These are phyloP conservation scores for Dryomyza anilis DNA, from an alignment of 2,888 invertebrate species.

Conservation along the genomic window DNA sequence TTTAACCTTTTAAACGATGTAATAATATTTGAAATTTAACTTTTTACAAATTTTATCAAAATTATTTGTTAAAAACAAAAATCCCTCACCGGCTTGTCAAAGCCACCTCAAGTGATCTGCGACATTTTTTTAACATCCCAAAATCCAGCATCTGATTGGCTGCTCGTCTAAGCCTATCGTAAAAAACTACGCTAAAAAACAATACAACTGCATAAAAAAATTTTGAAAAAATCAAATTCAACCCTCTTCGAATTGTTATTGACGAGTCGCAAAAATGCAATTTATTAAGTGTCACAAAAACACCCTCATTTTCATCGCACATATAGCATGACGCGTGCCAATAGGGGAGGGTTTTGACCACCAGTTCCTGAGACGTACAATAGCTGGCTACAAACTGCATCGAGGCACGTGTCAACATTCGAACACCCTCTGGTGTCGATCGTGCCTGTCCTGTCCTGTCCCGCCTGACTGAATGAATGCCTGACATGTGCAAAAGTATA, in stretches of 20 bases:
- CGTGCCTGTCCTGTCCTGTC: too few species aligned
- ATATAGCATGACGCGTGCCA: too few species aligned
- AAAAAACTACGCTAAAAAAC: conserved; percentile 1
- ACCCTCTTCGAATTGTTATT: not conserved
- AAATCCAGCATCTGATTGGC: conserved; percentile 8
- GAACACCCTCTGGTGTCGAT: conserved; percentile 20
- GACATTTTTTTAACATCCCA: too few species aligned
- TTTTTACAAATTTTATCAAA: too few species aligned
- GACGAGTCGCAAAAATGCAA: conserved; percentile 19
- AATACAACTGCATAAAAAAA: not conserved
- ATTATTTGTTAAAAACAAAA: too few species aligned
- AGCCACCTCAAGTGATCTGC: not conserved
- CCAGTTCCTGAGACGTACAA: too few species aligned
- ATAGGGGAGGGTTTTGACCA: conserved; percentile 12
- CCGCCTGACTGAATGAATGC: too few species aligned
- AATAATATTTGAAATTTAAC: too few species aligned
- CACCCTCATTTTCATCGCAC: not conserved
- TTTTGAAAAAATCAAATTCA: not conserved
- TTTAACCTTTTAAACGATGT: too few species aligned
- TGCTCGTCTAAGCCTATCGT: conserved; percentile 4
- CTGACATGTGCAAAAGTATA: not conserved
- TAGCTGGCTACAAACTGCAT: too few species aligned
- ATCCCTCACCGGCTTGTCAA: not conserved
- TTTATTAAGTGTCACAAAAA: not conserved
- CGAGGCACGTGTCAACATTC: conserved; percentile 27